Conservation (phyloP, 37 sponge, comb jelly and placozoan genomes). For the Halichondria panicea region DNA sequence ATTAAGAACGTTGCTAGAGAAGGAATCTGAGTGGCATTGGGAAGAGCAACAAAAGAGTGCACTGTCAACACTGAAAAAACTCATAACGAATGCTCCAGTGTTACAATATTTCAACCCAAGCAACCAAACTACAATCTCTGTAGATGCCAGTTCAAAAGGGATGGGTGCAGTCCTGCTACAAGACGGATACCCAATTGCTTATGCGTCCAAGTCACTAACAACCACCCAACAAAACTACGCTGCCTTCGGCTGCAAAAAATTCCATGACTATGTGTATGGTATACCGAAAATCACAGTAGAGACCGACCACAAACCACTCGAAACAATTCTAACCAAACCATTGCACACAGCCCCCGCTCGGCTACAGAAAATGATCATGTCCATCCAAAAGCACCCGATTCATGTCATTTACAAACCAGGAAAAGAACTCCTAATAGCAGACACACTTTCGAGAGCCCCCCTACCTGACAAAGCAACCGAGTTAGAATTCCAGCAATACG, state of each 20-base stretch:
- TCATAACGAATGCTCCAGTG: slow-evolving; percentile 8
- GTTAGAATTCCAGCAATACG: not conserved
- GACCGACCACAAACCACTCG: slow-evolving; percentile 48
- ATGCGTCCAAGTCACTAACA: slow-evolving; percentile 23
- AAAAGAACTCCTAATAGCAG: not conserved
- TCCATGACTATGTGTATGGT: slow-evolving; percentile 36
- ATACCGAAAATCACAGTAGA: slow-evolving; percentile 10
- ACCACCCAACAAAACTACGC: slow-evolving; percentile 12
- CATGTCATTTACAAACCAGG: not conserved
- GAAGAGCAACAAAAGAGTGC: no score
- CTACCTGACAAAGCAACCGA: not conserved
- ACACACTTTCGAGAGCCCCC: not conserved
- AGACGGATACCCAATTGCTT: slow-evolving; percentile 16
- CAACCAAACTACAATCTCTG: slow-evolving; percentile 3
- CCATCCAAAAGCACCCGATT: not conserved
- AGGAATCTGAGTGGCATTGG: slow-evolving; percentile 25
- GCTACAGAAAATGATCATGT: not conserved
- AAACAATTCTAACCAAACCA: slow-evolving; percentile 28
- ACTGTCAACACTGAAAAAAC: no score
- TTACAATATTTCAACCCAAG: slow-evolving; percentile 10
- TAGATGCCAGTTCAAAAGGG: slow-evolving; percentile 35
- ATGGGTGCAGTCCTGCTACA: slow-evolving; percentile 25
- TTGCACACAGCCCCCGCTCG: slow-evolving; percentile 27
- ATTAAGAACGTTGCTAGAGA: slow-evolving; percentile 17
- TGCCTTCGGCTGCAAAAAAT: slow-evolving; percentile 23